Base-by-base conservation (phyloP, 2,113 vertebrate species). In the Zosterops borbonicus region DNA sequence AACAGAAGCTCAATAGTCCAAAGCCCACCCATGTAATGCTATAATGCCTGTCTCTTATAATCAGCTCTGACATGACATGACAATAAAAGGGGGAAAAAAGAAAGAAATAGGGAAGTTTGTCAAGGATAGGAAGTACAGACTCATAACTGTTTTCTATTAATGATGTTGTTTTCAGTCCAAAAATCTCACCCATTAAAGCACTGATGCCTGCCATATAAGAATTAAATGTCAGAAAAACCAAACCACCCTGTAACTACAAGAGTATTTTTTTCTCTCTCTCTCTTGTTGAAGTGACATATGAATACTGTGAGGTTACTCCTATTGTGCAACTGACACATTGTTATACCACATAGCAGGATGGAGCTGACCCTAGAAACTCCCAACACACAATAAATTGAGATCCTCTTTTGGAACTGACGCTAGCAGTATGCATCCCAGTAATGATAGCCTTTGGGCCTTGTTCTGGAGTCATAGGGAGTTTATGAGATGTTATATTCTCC, bases 401-500 rank as follows among this genome's bases (percentile, higher is more conserved):
- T 75, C 79, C 86, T 95, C 89, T 84, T 88, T 92, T 97, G 94
- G 94, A 96, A 94, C 87, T 94, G 92, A 95, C 6, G 44, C 69
- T 93, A 93, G 87, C 73, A 94, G 44, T 78, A 47, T 75, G 73
- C 56, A 91, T 93, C 76, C 75, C 77, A 59, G 80, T 56, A 94
- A 94, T 41, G 83, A 95, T 87, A 95, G 96, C 94, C 96, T 97
- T 94, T 94, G 86, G 69, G 91, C 76, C 86, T 87, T 75, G 50
- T 56, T 90, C 92, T 92, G 94, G 85, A 96, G 94, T 96, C 92
- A 86, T 2, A 83, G 83, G 86, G 93, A 96, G 92, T 96, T 97
- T 96, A 93, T 70, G 80, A 90, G 49, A 95, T 77, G 78, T 92
- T 92, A 74, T 49, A 89, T 79, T 90, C 83, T 93, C 56, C 73